Evolutionary conservation across 2,113 vertebrate genomes (phyloP).

Genomic region (Pluvialis apricaria): DNA sequence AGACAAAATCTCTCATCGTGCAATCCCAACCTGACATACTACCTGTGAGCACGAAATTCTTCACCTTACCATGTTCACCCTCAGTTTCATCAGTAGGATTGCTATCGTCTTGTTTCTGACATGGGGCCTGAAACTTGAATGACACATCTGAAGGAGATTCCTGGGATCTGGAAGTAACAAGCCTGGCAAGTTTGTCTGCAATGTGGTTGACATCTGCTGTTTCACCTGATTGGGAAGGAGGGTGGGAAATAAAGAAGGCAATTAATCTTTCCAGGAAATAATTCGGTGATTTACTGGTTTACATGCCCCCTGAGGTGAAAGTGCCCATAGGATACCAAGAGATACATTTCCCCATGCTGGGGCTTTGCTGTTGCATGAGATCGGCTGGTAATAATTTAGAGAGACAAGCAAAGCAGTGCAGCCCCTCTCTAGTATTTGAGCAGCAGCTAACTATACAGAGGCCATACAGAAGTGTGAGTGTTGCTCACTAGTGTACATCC

Average conservation of each 20-base stretch:
- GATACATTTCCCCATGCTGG: neutral
- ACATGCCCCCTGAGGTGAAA: neutral
- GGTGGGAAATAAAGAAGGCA: neutral
- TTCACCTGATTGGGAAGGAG: neutral
- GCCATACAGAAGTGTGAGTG: neutral
- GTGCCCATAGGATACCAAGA: neutral
- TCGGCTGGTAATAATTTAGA: neutral
- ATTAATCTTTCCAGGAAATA: neutral
- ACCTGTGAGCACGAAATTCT: neutral
- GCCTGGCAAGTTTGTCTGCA: conserved; percentile 9
- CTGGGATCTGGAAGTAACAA: neutral
- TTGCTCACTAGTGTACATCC: neutral
- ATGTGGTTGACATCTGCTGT: neutral
- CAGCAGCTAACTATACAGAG: neutral
- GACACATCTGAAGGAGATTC: neutral
- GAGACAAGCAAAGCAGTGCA: neutral
- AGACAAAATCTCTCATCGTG: neutral
- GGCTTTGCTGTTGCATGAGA: neutral
- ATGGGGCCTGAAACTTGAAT: accelerated
- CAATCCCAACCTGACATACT: neutral
- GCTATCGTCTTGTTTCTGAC: accelerated
- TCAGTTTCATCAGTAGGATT: neutral
- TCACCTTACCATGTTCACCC: neutral
- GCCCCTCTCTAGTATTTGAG: neutral
- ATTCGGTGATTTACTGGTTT: neutral